phyloP scores from a whole-genome alignment of 2,113 vertebrate genomes.

The Proterorhinus semilunaris region DNA sequence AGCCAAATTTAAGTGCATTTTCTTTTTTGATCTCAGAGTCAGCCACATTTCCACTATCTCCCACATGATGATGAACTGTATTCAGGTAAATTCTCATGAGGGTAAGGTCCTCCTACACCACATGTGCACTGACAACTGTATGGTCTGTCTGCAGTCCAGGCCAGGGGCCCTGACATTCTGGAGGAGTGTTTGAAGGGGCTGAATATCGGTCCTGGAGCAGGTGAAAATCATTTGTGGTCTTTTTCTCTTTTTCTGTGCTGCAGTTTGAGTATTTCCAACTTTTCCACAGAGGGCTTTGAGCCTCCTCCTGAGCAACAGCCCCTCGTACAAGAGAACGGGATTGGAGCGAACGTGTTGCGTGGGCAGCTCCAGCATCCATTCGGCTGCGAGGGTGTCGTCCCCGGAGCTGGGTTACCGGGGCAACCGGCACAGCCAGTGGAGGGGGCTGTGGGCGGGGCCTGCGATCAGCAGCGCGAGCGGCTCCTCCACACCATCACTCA shows the following conservation, averaged over 20 bases:
- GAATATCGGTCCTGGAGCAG: constrained; percentile 55
- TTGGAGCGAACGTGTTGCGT: constrained; percentile 55
- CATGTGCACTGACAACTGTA: neutral
- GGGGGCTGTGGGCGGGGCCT: constrained; percentile 45
- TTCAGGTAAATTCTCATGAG: neutral
- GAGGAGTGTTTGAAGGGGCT: constrained; percentile 58
- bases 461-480: no score
- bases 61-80: neutral
- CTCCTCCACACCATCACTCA: constrained; percentile 52
- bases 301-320: constrained; percentile 62
- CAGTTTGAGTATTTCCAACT: constrained; percentile 46
- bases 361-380: constrained; percentile 66
- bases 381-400: constrained; percentile 33
- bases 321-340: constrained; percentile 36
- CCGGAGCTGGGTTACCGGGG: constrained; percentile 59
- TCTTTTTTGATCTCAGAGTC: constrained; percentile 36
- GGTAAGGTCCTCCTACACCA: neutral
- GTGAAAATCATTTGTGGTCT: constrained; percentile 33
- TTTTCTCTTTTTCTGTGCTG: constrained; percentile 29
- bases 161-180: constrained; percentile 48
- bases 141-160: constrained; percentile 25
- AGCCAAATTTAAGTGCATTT: constrained; percentile 4
- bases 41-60: constrained; percentile 26
- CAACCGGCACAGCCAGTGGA: constrained; percentile 58
- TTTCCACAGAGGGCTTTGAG: constrained; percentile 64